These are phyloP conservation scores for Callipepla californica DNA, from an alignment of 2,113 vertebrate species.

Conservation along the genomic window DNA sequence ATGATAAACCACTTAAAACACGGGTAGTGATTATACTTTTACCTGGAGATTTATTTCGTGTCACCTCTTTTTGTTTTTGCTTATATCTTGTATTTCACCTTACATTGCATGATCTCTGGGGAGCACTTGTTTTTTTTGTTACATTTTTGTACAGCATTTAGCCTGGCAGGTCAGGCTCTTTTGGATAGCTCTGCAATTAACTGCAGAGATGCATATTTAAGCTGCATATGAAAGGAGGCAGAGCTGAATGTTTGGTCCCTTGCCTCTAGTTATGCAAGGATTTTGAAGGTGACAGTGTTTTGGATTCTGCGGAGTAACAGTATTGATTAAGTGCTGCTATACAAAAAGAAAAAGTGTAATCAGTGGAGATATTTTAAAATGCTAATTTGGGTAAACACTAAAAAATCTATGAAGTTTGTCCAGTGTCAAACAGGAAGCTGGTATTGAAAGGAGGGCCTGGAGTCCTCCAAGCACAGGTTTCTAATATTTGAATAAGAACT, in stretches of 20 bases:
- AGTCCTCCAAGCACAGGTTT: background rate
- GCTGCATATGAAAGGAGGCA: background rate
- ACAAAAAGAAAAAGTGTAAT: constrained; percentile 9
- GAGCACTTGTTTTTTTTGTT: background rate
- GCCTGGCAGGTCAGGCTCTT: background rate
- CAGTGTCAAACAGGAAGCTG: background rate
- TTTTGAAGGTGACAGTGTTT: background rate
- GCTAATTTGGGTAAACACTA: background rate
- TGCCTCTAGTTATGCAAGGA: background rate
- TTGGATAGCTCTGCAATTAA: background rate
- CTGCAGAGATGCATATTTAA: background rate
- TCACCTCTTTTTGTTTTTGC: background rate
- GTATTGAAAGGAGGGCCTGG: background rate
- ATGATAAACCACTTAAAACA: background rate
- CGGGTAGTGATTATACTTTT: background rate
- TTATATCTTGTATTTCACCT: background rate
- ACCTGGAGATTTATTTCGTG: background rate
- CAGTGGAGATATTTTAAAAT: background rate
- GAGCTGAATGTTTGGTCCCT: background rate
- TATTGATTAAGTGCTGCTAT: background rate
- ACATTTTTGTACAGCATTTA: background rate
- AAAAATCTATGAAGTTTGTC: background rate
- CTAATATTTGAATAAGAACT: background rate
- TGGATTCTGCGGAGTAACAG: background rate
- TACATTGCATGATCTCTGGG: background rate